phyloP scores from a whole-genome alignment of 2,113 vertebrate genomes.

The Osmerus eperlanus region DNA sequence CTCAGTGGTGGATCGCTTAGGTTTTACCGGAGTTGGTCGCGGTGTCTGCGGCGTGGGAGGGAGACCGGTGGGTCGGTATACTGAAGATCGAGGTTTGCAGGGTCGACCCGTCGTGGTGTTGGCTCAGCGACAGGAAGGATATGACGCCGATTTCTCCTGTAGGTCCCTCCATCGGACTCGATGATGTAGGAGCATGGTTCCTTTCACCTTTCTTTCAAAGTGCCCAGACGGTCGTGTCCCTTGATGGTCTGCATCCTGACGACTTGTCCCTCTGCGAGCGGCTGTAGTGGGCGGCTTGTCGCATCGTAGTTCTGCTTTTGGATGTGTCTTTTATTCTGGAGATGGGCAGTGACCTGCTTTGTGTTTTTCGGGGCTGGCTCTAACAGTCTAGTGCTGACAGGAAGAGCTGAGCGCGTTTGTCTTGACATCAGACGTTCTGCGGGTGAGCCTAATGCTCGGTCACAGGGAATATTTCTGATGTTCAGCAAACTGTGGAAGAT shows the following conservation, averaged over 20 bases:
- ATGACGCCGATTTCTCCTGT: no score
- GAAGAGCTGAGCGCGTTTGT: background rate
- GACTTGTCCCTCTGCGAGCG: background rate
- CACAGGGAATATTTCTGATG: background rate
- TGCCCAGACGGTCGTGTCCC: background rate
- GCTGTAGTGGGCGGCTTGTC: background rate
- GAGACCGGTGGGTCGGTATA: no score
- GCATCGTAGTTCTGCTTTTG: background rate
- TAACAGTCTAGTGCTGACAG: background rate
- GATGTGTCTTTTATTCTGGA: background rate
- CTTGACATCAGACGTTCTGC: no score
- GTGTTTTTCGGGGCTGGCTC: background rate
- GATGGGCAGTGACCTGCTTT: background rate
- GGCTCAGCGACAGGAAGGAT: no score
- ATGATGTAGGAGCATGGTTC: no score
- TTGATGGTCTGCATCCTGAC: conserved; percentile 7
- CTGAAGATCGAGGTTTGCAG: no score
- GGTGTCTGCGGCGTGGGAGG: no score
- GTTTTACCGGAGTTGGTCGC: no score
- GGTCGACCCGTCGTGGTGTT: no score
- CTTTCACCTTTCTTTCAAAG: background rate
- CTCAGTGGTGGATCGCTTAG: no score
- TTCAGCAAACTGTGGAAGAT: background rate
- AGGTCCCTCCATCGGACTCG: no score
- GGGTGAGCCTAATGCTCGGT: no score